Evolutionary conservation across 2,113 vertebrate genomes (phyloP).

Genomic region (Cranoglanis bouderius): DNA sequence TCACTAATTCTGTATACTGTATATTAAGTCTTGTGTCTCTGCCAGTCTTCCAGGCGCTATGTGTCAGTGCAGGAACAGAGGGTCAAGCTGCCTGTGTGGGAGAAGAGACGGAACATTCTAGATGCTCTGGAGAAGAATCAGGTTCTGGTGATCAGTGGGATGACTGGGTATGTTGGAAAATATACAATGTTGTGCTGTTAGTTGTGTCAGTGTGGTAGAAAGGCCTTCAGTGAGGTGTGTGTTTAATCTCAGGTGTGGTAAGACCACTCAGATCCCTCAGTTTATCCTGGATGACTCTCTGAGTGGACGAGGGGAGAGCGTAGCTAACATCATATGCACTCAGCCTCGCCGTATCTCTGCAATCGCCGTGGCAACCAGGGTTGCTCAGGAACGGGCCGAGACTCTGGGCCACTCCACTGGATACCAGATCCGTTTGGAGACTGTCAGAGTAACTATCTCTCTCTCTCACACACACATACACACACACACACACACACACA

Average conservation of each 20-base stretch:
- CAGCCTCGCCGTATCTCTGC: slow-evolving; percentile 96
- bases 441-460: slow-evolving; percentile 78
- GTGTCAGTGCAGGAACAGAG: slow-evolving; percentile 86
- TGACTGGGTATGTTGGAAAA: slow-evolving; percentile 86
- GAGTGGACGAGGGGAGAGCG: slow-evolving; percentile 68
- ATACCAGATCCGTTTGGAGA: slow-evolving; percentile 96
- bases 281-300: slow-evolving; percentile 91
- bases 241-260: slow-evolving; percentile 85
- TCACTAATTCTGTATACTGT: slow-evolving; percentile 39
- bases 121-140: slow-evolving; percentile 78
- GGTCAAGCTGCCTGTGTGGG: slow-evolving; percentile 89
- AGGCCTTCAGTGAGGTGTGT: background rate
- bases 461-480: background rate
- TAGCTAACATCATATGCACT: slow-evolving; percentile 94
- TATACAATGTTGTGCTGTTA: background rate
- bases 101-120: slow-evolving; percentile 84
- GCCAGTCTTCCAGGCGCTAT: slow-evolving; percentile 84
- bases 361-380: slow-evolving; percentile 90
- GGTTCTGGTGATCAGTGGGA: slow-evolving; percentile 94
- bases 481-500: background rate
- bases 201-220: background rate
- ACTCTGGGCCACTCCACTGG: slow-evolving; percentile 87
- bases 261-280: slow-evolving; percentile 97
- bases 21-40: slow-evolving; percentile 22
- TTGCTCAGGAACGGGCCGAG: slow-evolving; percentile 90